Evolutionary conservation across 2,797 vertebrate species (phyloP), one percentile per base, ranked within the genome.

Genomic region (Acridotheres tristis): DNA sequence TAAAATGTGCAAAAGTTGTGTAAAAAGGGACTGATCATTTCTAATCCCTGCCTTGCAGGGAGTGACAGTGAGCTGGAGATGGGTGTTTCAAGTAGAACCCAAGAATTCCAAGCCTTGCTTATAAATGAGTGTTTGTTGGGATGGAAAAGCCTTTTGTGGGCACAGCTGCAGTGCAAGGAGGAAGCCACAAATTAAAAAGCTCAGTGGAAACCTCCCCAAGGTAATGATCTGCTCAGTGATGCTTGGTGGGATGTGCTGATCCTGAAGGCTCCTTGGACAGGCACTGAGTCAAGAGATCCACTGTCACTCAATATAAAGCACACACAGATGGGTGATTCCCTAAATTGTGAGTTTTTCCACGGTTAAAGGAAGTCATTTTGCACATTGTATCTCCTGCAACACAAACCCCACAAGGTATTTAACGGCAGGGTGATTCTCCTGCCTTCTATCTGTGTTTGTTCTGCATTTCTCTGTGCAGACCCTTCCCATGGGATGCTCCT

Each of bases 311-410:
- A 0, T 1, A 11, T 0, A 53, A 23, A 47, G 53, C 48, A 38
- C 50, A 27, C 15, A 38, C 29, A 29, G 42, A 34, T 0, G 9
- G 43, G 12, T 4, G 11, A 53, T 8, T 50, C 62, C 65, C 58
- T 40, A 34, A 62, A 73, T 7, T 0, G 18, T 0, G 6, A 51
- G 5, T 7, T 77, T 76, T 59, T 7, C 57, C 2, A 0, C 2
- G 16, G 32, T 20, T 61, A 55, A 80, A 61, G 26, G 29, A 42
- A 55, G 30, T 3, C 0, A 51, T 48, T 96, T 61, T 82, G 59
- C 25, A 43, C 47, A 6, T 0, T 23, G 5, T 8, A 7, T 20
- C 75, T 53, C 66, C 83, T 71, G 76, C 73, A 80, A 48, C 30
- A 62, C 11, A 51, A 3, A 45, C 16, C 7, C 32, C 36, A 62